Evolutionary conservation across 92 coral and sea anemone species (phyloP).

Genomic region (Siderastrea radians): DNA sequence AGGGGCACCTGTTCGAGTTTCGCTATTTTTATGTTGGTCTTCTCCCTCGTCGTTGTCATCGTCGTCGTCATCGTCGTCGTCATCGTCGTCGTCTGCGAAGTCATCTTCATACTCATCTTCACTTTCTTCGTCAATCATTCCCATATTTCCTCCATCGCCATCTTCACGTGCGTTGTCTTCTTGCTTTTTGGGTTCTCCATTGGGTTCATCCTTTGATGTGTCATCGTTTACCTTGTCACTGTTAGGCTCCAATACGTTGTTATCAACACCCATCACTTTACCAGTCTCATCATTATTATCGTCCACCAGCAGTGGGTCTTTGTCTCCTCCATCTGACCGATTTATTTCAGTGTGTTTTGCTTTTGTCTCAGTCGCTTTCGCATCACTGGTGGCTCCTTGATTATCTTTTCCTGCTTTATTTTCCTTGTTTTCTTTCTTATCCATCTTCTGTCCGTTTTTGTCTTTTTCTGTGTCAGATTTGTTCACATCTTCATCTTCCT

Average conservation of each 20-base stretch:
- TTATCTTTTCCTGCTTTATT: background rate
- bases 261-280: no score
- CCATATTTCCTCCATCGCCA: constrained; percentile 9
- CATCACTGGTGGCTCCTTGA: background rate
- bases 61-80: constrained; percentile 19
- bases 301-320: background rate
- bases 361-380: constrained; percentile 4
- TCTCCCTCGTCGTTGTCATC: background rate
- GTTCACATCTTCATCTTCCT: background rate
- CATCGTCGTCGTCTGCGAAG: background rate
- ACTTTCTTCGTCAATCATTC: constrained; percentile 17
- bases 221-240: background rate
- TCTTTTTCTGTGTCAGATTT: background rate
- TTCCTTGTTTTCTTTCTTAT: background rate
- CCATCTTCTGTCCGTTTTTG: background rate
- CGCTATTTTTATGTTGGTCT: background rate
- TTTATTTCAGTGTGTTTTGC: constrained; percentile 14
- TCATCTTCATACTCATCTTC: constrained; percentile 35
- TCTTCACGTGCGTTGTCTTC: background rate
- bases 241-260: no score
- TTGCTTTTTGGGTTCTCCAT: background rate
- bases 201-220: background rate
- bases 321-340: background rate
- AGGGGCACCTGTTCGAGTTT: background rate
- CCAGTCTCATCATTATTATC: background rate